Percentiles rank a stretch among this genome's conserved stretches.
phyloP scores from a whole-genome alignment of 2,113 vertebrate genomes.

The Paramormyrops kingsleyae region DNA sequence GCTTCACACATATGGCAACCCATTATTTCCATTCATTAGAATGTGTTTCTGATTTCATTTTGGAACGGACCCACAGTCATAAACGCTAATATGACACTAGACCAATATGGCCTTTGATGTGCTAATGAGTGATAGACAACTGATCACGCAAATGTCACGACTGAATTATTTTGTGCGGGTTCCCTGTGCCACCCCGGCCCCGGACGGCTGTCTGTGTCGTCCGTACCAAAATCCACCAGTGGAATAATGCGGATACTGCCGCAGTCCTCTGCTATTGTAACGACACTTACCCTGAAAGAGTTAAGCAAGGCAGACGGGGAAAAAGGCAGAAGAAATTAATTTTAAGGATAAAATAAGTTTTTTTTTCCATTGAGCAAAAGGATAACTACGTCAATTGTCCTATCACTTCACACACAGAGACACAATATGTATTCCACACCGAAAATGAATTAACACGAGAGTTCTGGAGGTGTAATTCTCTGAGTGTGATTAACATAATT shows the following conservation, averaged over 20 bases:
- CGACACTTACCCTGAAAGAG: background rate
- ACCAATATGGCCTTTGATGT: background rate
- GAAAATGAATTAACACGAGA: background rate
- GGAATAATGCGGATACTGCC: background rate
- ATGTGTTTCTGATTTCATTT: background rate
- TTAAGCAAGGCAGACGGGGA: background rate
- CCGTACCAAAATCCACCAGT: background rate
- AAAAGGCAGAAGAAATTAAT: background rate
- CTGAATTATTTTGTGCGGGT: background rate
- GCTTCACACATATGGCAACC: background rate
- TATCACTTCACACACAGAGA: background rate
- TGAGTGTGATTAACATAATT: constrained; percentile 12
- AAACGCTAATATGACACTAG: background rate
- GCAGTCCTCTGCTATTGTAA: background rate
- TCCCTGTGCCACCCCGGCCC: background rate
- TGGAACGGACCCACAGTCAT: background rate
- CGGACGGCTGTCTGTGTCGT: background rate
- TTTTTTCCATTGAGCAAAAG: background rate
- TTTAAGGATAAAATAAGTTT: background rate
- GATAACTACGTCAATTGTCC: constrained; percentile 3
- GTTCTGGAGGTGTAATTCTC: background rate
- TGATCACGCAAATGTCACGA: background rate
- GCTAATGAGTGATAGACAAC: background rate
- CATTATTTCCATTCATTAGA: background rate
- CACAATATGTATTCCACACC: background rate